Conservation (phyloP, 1,140 invertebrate genomes). For the Drosophila kurseongensis region DNA sequence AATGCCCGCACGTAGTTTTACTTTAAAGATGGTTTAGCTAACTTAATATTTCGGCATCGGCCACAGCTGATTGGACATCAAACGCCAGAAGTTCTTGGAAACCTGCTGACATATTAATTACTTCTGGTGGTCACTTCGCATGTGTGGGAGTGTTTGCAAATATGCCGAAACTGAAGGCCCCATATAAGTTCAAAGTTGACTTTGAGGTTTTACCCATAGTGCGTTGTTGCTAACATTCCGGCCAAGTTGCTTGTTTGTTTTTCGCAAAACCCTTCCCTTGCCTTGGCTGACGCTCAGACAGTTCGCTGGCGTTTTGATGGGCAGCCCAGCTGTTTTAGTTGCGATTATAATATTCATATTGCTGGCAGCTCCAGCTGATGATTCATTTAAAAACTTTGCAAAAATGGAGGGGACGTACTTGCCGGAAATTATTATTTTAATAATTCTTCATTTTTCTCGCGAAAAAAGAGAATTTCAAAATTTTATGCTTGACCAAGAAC, state of each 20-base stretch:
- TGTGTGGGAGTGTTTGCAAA: neutral
- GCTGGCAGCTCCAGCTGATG: constrained; percentile 1
- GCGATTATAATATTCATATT: constrained; percentile 6
- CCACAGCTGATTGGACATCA: constrained; percentile 4
- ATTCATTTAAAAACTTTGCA: constrained; percentile 16
- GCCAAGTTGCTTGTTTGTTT: neutral
- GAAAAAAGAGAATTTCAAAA: neutral
- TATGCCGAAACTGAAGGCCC: neutral
- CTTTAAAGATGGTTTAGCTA: constrained; percentile 18
- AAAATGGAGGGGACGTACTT: too few species aligned
- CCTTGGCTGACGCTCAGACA: constrained; percentile 4
- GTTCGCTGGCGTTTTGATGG: constrained; percentile 9
- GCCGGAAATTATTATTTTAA: too few species aligned
- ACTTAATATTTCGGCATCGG: neutral
- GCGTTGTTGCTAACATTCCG: constrained; percentile 2
- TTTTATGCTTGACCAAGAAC: too few species aligned
- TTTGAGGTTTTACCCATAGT: constrained; percentile 5
- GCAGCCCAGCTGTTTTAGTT: constrained; percentile 6
- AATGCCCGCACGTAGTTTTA: constrained; percentile 30
- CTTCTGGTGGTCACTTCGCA: constrained; percentile 15
- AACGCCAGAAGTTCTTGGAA: constrained; percentile 4
- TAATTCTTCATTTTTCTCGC: too few species aligned
- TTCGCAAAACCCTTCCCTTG: neutral
- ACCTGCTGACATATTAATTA: constrained; percentile 35
- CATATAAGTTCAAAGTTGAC: neutral